Evolutionary conservation across 1,140 invertebrate genomes (phyloP), one percentile per base, ranked within the genome.

Genomic region (Delia radicum): DNA sequence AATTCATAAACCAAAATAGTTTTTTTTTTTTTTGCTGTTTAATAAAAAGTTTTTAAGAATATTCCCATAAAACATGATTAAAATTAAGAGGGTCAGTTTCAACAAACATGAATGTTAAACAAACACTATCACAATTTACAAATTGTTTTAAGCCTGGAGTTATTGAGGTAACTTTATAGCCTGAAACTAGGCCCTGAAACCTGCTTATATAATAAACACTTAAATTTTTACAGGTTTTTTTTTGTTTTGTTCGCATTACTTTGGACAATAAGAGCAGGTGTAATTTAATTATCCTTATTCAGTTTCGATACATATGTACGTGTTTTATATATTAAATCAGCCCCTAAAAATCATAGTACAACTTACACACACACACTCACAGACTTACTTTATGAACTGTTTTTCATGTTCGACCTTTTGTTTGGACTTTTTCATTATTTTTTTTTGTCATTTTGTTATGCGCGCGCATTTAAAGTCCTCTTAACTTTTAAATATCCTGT

Each of bases 201-300:
- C 48, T 8, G 21, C n/a, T 55, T 55, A 21, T 8, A 55, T 55
- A 55, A 55, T 55, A 55, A 55, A 21, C 21, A 55, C 21, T 55
- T 55, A 55, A 18, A 55, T 2, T 48, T 55, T 55, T 55, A 55
- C 48, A 55, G 48, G 48, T 55, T 21, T 18, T 55, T 55, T 55
- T 55, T 21, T 10, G 18, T 55, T 21, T 55, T 24, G 1, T 21
- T 55, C 7, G 18, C 48, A 55, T 55, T 55, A n/a, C 24, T 55
- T 63, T 65, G 21, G 7, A 12, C 26, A 5, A 67, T 15, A 18
- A 24, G 65, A 65, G 65, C 65, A 69, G 65, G 65, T 69, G 65
- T 69, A 69, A 69, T 69, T 69, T 69, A 69, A 69, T 69, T 69
- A 69, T 69, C 29, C 18, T 69, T 37, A 21, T 33, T n/a, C 29